phyloP scores from a whole-genome alignment of 53 echinoderm and acorn worm species.

The Echinarachnius parma region DNA sequence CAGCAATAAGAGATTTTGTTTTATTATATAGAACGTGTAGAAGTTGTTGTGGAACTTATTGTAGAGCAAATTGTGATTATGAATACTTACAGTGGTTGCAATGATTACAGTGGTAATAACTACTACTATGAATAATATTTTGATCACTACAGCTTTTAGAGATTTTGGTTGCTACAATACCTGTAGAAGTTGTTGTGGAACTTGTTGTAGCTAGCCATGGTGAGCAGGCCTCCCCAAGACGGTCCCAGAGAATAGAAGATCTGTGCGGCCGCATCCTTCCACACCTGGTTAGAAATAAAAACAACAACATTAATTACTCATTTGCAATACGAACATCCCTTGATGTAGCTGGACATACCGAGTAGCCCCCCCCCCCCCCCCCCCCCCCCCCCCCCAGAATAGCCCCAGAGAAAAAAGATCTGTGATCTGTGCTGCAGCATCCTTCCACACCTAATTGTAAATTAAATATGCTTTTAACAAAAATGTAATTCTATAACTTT shows the following conservation, averaged over 20 bases:
- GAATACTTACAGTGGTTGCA: too few relatives aligned
- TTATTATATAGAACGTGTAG: slow-evolving; percentile 9
- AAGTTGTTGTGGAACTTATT: slow-evolving; percentile 93
- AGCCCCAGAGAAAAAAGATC: too few relatives aligned
- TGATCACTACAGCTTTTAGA: too few relatives aligned
- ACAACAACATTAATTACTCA: not conserved
- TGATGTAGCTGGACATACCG: not conserved
- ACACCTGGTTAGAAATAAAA: slow-evolving; percentile 54
- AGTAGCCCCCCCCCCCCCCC: not conserved
- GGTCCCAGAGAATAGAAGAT: slow-evolving; percentile 94
- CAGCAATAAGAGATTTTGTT: too few relatives aligned
- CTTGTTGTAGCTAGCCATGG: slow-evolving; percentile 89
- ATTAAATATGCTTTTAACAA: too few relatives aligned
- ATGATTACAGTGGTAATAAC: too few relatives aligned
- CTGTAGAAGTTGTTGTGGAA: slow-evolving; percentile 81
- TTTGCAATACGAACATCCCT: not conserved
- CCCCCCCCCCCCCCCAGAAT: not conserved
- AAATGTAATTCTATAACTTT: too few relatives aligned
- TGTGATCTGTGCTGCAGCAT: too few relatives aligned
- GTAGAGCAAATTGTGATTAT: too few relatives aligned
- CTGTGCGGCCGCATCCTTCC: slow-evolving; percentile 96
- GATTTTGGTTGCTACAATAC: not conserved
- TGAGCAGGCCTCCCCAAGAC: slow-evolving; percentile 90
- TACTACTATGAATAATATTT: too few relatives aligned
- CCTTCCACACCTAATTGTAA: too few relatives aligned